phyloP scores from a whole-genome alignment of 2,797 vertebrate genomes.

The Champsocephalus gunnari region DNA sequence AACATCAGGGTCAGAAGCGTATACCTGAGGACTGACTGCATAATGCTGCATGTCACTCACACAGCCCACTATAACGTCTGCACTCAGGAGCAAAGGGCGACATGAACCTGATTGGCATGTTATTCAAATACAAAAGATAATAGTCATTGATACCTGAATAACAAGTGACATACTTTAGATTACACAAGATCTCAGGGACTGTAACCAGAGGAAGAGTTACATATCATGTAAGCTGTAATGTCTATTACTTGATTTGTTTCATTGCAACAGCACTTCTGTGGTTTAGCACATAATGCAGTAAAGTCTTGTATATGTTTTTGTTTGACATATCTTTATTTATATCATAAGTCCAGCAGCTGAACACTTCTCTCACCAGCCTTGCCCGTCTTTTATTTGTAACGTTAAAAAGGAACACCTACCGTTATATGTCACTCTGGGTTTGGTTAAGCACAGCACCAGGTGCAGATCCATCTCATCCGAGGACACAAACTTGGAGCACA shows the following conservation, averaged over 20 bases:
- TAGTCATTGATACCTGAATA: too few species aligned
- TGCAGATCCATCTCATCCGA: conserved; percentile 98
- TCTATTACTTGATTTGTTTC: not conserved
- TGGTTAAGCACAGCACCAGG: conserved; percentile 97
- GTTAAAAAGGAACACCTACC: conserved; percentile 82
- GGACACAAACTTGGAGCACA: conserved; percentile 96
- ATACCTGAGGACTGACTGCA: too few species aligned
- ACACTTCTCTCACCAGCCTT: not conserved
- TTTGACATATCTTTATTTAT: not conserved
- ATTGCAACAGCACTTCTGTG: not conserved
- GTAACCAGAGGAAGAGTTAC: conserved; percentile 24
- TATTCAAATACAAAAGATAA: too few species aligned
- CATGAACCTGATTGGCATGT: too few species aligned
- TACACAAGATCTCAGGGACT: conserved; percentile 32
- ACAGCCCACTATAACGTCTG: too few species aligned
- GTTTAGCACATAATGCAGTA: not conserved
- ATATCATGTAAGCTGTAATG: conserved; percentile 29
- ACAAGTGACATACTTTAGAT: conserved; percentile 42
- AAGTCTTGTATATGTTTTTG: not conserved
- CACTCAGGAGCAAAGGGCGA: too few species aligned
- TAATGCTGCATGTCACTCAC: too few species aligned
- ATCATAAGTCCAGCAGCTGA: not conserved
- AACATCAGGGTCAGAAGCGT: too few species aligned
- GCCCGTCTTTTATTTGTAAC: not conserved
- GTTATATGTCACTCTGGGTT: conserved; percentile 97